Base-by-base conservation (phyloP, 2,888 invertebrate genomes). In the Clusia tigrina region DNA sequence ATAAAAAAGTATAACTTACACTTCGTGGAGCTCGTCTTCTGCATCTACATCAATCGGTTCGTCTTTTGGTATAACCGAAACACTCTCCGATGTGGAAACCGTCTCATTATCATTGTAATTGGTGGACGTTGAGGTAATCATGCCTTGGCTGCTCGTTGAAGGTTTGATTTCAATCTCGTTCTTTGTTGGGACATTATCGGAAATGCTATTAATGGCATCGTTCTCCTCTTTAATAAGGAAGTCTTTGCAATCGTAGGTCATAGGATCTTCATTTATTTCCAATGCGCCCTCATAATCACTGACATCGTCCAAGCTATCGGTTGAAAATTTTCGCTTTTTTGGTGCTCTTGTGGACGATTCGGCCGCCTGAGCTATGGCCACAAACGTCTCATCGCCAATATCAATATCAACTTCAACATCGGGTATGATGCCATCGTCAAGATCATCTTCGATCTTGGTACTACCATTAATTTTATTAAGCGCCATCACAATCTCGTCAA, bases 1-100 rank as follows among this genome's bases (percentile, higher is more conserved):
- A 48, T 23, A 38, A 26, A 22, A 61, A 37, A 17, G 5, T 1
- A 26, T 15, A 9, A 58, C 58, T 62, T 56, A 6, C 22, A 63
- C 63, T 10, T 59, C 67, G 24, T 62, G 58, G 9, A 60, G 42
- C 12, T 72, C 73, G 2, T 74, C 72, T 0, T 75, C 75, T 10
- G 77, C 82, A 67, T 83, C 83, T 23, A 81, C 78, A 69, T 83
- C 82, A 46, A 83, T 79, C 10, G 83, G 83, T 52, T 84, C 84
- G n/a, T 81, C 74, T 67, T 84, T 84, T 1, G 83, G 80, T 52
- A 75, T 66, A 60, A 75, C 18, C 62, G 77, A 64, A 60, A 65
- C 62, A 38, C 65, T 71, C 25, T 70, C 69, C 20, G 55, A 69
- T 64, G 59, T 76, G 70, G 53, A 75, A 69, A 57, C 71, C 65